These are phyloP conservation scores for Caenorhabditis remanei DNA, from an alignment of 1,140 invertebrate species.

Conservation along the genomic window DNA sequence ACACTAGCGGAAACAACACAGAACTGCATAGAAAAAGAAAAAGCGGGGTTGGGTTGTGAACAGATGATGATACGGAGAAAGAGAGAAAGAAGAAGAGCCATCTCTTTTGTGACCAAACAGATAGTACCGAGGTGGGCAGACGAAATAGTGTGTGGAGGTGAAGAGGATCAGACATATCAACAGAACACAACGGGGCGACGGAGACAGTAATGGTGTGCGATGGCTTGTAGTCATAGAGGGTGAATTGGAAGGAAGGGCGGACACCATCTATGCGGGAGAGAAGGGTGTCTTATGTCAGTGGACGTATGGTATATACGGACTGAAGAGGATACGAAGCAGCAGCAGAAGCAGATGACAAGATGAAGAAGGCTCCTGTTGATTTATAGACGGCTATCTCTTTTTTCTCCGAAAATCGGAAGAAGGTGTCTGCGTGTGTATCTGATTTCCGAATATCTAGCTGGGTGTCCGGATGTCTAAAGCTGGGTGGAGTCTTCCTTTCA, in stretches of 20 bases:
- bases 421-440: too few relatives aligned
- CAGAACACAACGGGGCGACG: too few relatives aligned
- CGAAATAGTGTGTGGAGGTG: background rate
- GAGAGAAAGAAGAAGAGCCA: conserved; percentile 14
- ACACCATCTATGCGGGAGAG: conserved; percentile 16
- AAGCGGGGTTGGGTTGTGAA: background rate
- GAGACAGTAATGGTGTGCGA: conserved; percentile 27
- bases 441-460: too few relatives aligned
- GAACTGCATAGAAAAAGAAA: background rate
- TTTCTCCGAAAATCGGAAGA: background rate
- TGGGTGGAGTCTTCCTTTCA: too few relatives aligned
- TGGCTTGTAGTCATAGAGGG: background rate
- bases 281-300: conserved; percentile 25
- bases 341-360: background rate
- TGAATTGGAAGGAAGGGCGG: background rate
- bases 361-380: conserved; percentile 21
- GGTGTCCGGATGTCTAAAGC: too few relatives aligned
- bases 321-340: background rate
- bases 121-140: conserved; percentile 4
- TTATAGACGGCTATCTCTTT: background rate
- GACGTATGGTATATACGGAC: conserved; percentile 31
- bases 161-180: background rate
- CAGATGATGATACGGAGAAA: conserved; percentile 45
- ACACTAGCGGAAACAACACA: background rate
- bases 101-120: conserved; percentile 37